Evolutionary conservation across 2,113 vertebrate genomes (phyloP).

Genomic region (Myrmecobius fasciatus): DNA sequence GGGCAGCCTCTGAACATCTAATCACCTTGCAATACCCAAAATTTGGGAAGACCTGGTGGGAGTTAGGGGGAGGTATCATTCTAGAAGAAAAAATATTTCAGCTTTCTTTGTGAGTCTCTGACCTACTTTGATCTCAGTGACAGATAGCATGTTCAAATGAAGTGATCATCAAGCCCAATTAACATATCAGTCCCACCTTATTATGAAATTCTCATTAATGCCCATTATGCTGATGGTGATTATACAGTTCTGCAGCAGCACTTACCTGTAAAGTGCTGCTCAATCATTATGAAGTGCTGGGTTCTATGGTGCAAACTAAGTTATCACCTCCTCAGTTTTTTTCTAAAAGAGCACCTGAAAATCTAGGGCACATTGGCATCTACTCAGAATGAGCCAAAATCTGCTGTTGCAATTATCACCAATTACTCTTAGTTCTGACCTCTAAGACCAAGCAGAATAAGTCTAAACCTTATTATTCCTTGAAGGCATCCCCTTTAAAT

Average conservation of each 20-base stretch:
- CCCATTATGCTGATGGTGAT: conserved; percentile 4
- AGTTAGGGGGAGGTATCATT: neutral
- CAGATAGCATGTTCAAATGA: neutral
- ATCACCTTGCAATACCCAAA: neutral
- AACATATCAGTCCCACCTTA: neutral
- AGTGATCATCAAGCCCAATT: neutral
- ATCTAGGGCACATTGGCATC: neutral
- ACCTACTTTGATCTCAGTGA: neutral
- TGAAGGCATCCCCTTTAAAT: neutral
- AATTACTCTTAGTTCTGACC: neutral
- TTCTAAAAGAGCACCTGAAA: neutral
- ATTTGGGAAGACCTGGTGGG: neutral
- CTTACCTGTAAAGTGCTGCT: neutral
- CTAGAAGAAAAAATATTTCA: neutral
- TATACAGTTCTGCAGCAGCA: neutral
- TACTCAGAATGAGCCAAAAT: neutral
- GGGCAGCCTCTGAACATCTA: neutral
- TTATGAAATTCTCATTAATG: conserved; percentile 1
- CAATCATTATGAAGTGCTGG: neutral
- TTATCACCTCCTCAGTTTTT: neutral
- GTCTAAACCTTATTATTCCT: neutral
- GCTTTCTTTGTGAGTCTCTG: neutral
- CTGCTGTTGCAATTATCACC: neutral
- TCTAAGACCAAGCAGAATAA: neutral
- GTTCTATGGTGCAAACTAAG: neutral